A percentile compares a stretch with the other conserved stretches of the same genome.
phyloP scores from a whole-genome alignment of 2,113 vertebrate species.

The Coptodon bakossiorum region DNA sequence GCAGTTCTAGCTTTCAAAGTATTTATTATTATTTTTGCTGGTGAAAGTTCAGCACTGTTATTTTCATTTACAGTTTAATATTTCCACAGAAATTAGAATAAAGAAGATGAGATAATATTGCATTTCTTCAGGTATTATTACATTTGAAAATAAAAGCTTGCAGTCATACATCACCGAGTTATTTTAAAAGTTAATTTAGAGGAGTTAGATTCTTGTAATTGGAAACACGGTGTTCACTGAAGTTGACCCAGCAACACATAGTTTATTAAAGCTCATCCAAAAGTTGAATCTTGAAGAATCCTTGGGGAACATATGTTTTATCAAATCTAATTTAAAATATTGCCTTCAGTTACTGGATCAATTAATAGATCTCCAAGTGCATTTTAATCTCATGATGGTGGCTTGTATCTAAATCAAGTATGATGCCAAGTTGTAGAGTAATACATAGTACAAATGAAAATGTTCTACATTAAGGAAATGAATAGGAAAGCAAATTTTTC shows the following conservation, averaged over 20 bases:
- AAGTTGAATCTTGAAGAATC: neutral
- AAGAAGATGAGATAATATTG: neutral
- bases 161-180: accelerated
- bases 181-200: neutral
- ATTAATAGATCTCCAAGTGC: neutral
- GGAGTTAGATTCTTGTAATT: neutral
- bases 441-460: neutral
- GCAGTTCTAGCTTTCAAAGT: neutral
- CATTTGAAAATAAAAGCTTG: neutral
- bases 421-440: neutral
- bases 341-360: neutral
- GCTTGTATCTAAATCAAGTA: neutral
- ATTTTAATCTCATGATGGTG: neutral
- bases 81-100: neutral
- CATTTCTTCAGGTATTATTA: accelerated
- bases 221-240: neutral
- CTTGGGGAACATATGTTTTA: neutral
- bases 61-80: neutral
- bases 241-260: neutral
- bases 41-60: neutral
- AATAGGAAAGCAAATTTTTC: neutral
- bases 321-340: neutral
- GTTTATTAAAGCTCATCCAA: neutral
- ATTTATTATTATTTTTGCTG: neutral
- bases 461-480: neutral